Percentiles rank a stretch among this genome's conserved stretches.
Evolutionary conservation across 2,113 vertebrate species (phyloP).

Genomic region (Colossoma macropomum): DNA sequence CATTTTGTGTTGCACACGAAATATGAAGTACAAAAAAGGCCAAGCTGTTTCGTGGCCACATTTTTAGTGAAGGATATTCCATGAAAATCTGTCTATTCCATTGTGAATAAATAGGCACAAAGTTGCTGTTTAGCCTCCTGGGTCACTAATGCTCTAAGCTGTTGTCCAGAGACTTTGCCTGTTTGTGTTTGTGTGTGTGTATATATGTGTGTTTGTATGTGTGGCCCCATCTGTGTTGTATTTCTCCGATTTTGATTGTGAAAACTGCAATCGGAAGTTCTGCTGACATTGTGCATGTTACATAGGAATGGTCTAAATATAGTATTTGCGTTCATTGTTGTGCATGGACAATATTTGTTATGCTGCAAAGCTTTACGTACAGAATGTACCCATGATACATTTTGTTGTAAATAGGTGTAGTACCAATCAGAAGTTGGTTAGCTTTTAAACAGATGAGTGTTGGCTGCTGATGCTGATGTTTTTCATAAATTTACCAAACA

Average conservation of each 20-base stretch:
- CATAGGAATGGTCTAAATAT: slow-evolving; percentile 51
- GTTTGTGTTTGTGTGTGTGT: slow-evolving; percentile 55
- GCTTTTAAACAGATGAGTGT: neutral
- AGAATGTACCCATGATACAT: neutral
- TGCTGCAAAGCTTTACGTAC: slow-evolving; percentile 1
- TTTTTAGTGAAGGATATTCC: slow-evolving; percentile 73
- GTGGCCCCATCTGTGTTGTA: slow-evolving; percentile 36
- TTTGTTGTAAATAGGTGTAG: neutral
- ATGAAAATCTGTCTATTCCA: slow-evolving; percentile 52
- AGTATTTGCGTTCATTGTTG: slow-evolving; percentile 42
- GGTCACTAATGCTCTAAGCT: slow-evolving; percentile 56
- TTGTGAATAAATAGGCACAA: slow-evolving; percentile 53
- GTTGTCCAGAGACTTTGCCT: slow-evolving; percentile 57
- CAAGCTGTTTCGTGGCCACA: slow-evolving; percentile 48
- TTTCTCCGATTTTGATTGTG: slow-evolving; percentile 27
- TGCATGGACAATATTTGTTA: neutral
- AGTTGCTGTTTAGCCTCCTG: slow-evolving; percentile 53
- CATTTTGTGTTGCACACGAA: slow-evolving; percentile 63
- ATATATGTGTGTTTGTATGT: slow-evolving; percentile 46
- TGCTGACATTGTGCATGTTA: slow-evolving; percentile 51
- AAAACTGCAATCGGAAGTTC: slow-evolving; percentile 13
- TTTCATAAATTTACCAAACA: slow-evolving; percentile 14
- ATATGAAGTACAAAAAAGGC: slow-evolving; percentile 68
- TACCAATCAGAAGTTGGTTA: neutral
- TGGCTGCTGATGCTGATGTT: neutral